Evolutionary conservation across 2,797 vertebrate genomes (phyloP), one percentile per base, ranked within the genome.

Genomic region (Podarcis lilfordi): DNA sequence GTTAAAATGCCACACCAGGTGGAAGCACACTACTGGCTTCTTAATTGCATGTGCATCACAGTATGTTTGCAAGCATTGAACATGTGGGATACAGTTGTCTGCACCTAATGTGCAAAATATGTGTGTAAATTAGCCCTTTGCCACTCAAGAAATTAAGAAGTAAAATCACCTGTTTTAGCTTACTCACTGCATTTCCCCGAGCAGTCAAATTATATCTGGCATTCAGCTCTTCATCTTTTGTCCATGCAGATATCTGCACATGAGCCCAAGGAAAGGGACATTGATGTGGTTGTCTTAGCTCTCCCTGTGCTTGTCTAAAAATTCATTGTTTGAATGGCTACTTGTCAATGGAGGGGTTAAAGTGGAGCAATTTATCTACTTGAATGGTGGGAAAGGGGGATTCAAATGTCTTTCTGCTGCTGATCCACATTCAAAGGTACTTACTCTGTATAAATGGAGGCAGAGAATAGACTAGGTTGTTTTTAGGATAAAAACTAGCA

Each of bases 341-440:
- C 32, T 93, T 78, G 19, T 55, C 50, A 91, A 69, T 80, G 13
- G 59, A 94, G 86, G 19, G 23, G 3, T 87, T 89, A 87, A 93
- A 88, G n/a, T 85, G 69, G 3, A 59, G 43, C 89, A 83, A 76
- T 71, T 8, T 76, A 19, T 37, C 23, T 79, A 7, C 43, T 82
- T 35, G 72, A 61, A 61, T 66, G 43, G 2, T 64, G 19, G 15
- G 29, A 89, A 93, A 88, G 29, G 25, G 37, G 35, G 78, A 89
- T 84, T 25, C 61, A 40, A 64, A 8, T 84, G 4, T 80, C n/a
- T 92, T 85, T 50, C 2, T 59, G 1, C 1, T 71, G 0, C 23
- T 93, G 32, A 55, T 90, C 27, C 50, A 80, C 10, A 74, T 82
- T 92, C 5, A 80, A 3, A 50, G 0, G 15, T 21, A 9, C 77